Conservation (phyloP, 1,140 invertebrate genomes). For the Andricus grossulariae region DNA sequence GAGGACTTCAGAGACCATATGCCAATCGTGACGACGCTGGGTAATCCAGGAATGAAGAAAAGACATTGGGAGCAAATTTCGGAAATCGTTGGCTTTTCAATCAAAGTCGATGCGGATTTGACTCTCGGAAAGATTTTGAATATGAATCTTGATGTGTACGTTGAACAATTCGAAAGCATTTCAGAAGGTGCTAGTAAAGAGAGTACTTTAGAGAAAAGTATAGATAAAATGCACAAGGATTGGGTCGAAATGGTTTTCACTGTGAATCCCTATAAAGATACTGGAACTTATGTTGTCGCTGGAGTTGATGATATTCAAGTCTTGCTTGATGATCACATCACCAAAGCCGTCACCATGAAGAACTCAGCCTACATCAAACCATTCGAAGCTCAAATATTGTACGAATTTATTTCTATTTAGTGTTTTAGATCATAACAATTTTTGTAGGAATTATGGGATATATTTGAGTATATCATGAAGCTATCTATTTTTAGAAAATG, state of each 20-base stretch:
- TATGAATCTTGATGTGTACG: slow-evolving; percentile 90
- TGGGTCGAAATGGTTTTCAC: slow-evolving; percentile 91
- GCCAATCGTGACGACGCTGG: slow-evolving; percentile 92
- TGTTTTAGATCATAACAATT: slow-evolving; percentile 12
- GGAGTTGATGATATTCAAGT: slow-evolving; percentile 96
- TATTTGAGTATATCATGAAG: background rate
- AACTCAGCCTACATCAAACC: slow-evolving; percentile 97
- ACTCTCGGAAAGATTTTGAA: slow-evolving; percentile 91
- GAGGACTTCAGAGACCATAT: slow-evolving; percentile 92
- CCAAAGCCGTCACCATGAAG: slow-evolving; percentile 97
- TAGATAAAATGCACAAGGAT: slow-evolving; percentile 93
- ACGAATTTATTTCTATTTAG: slow-evolving; percentile 63
- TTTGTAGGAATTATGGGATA: slow-evolving; percentile 12
- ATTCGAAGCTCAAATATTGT: slow-evolving; percentile 87
- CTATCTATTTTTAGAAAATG: slow-evolving; percentile 77
- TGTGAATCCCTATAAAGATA: slow-evolving; percentile 88
- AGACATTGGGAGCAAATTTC: slow-evolving; percentile 97
- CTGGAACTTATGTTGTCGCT: slow-evolving; percentile 92
- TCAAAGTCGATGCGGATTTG: slow-evolving; percentile 89
- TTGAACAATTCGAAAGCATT: slow-evolving; percentile 92
- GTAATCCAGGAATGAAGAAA: slow-evolving; percentile 93
- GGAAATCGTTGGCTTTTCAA: slow-evolving; percentile 92
- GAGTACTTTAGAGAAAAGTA: slow-evolving; percentile 90
- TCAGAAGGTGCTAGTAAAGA: slow-evolving; percentile 97
- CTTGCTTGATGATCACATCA: slow-evolving; percentile 95